Conservation (phyloP, 2,888 invertebrate species). For the Callyntrura guangdongensis region DNA sequence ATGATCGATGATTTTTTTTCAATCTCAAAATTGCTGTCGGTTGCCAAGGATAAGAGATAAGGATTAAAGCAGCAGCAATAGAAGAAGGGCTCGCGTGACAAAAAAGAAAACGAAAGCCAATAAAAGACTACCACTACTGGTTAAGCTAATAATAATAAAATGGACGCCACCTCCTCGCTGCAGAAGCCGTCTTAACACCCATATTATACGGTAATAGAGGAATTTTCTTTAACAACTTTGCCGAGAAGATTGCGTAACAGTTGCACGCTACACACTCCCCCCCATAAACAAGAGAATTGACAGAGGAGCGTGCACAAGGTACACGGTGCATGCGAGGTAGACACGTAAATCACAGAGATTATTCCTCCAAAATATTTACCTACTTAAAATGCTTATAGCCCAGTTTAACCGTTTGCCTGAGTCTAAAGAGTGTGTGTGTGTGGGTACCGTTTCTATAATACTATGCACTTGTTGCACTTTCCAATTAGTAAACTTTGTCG, state of each 20-base stretch:
- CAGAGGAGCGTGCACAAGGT: neutral
- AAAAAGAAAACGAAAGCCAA: neutral
- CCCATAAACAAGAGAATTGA: neutral
- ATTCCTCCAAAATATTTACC: conserved; percentile 8
- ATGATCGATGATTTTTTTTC: neutral
- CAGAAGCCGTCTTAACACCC: conserved; percentile 12
- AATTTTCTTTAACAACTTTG: neutral
- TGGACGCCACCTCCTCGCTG: neutral
- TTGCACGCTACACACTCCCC: neutral
- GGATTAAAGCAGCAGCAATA: neutral
- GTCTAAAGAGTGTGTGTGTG: neutral
- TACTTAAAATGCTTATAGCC: neutral
- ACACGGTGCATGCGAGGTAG: neutral
- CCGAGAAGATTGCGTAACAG: conserved; percentile 7
- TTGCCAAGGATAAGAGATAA: conserved; percentile 40
- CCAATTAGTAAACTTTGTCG: conserved; percentile 35
- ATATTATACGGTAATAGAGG: neutral
- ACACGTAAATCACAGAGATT: conserved; percentile 26
- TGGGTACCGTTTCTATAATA: neutral
- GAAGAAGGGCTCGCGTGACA: conserved; percentile 29
- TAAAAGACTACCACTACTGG: neutral
- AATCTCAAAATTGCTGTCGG: neutral
- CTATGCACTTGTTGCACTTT: conserved; percentile 13
- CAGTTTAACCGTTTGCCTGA: neutral
- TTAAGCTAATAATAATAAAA: neutral